phyloP scores from a whole-genome alignment of 2,797 vertebrate genomes.

The Molossus alvarezi region DNA sequence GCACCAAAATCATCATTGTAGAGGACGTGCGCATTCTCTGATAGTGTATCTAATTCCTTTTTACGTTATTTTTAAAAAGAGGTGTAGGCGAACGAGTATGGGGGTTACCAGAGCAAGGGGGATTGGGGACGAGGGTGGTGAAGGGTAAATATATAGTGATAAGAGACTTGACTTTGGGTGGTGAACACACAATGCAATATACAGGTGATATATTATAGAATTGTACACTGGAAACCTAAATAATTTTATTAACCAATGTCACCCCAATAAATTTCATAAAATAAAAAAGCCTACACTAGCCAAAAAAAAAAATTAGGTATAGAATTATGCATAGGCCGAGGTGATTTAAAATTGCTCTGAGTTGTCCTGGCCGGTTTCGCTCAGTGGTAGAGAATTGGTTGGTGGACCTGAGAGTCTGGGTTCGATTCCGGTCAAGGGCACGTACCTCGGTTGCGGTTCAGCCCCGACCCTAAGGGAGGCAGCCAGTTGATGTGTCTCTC shows the following conservation, averaged over 20 bases:
- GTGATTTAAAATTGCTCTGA: neutral
- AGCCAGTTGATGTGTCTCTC: too few species aligned
- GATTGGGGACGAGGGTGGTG: neutral
- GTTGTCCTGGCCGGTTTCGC: too few species aligned
- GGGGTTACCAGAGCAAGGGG: neutral
- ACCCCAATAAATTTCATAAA: neutral
- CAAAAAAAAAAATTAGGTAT: neutral
- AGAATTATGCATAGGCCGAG: neutral
- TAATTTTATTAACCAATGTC: neutral
- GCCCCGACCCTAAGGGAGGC: too few species aligned
- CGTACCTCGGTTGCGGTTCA: too few species aligned
- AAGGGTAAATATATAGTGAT: neutral
- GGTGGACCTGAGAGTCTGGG: too few species aligned
- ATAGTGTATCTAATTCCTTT: neutral
- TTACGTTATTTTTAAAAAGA: conserved; percentile 13
- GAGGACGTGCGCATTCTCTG: neutral
- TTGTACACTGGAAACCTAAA: neutral
- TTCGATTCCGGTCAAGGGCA: too few species aligned
- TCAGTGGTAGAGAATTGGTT: too few species aligned
- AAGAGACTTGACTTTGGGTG: neutral
- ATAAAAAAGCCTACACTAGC: neutral
- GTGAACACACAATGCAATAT: neutral
- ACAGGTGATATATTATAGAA: neutral
- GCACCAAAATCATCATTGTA: conserved; percentile 19
- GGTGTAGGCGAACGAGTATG: neutral